Base-by-base conservation (phyloP, 1,140 invertebrate species). In the Drosophila novamexicana region DNA sequence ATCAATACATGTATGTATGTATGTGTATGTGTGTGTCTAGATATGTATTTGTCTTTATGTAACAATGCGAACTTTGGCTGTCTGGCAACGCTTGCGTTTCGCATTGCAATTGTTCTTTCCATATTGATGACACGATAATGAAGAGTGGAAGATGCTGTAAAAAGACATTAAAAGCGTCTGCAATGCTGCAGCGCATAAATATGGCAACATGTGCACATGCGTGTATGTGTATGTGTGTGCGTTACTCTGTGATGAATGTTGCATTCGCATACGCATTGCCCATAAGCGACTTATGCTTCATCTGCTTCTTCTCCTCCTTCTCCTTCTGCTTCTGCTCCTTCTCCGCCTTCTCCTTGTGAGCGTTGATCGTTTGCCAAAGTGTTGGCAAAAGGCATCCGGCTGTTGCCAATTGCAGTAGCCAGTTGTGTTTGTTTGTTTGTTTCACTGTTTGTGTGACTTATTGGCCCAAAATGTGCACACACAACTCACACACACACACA, bases 81-180 rank as follows among this genome's bases (percentile, higher is more conserved):
- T 49, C 56, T 68, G 64, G 64, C 56, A 73, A 73, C 56, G 63
- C 32, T 65, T 62, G 56, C 40, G 36, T 49, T 68, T 61, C 32
- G 45, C 58, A 73, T 53, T 53, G 32, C 47, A 53, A 29, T 37
- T 34, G 42, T 65, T 53, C 40, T 37, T 50, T 61, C 42, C 52
- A 10, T 66, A 65, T 62, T 72, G 62, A 49, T 47, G 53, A 69
- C 36, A 64, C 66, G 67, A 71, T 58, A 79, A 86, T 86, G 81
- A 86, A 79, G 80, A 79, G 78, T 54, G 66, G 56, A 50, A 49
- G 70, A 42, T 63, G 66, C 62, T 71, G 57, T 49, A 68, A 56
- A 50, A 72, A 82, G 79, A 88, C 82, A 88, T 88, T 82, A 82
- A 86, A 86, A 86, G 71, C 66, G 83, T 88, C 79, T 86, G 82